Base-by-base conservation (phyloP, 2,888 invertebrate species). In the Cheilosia variabilis region DNA sequence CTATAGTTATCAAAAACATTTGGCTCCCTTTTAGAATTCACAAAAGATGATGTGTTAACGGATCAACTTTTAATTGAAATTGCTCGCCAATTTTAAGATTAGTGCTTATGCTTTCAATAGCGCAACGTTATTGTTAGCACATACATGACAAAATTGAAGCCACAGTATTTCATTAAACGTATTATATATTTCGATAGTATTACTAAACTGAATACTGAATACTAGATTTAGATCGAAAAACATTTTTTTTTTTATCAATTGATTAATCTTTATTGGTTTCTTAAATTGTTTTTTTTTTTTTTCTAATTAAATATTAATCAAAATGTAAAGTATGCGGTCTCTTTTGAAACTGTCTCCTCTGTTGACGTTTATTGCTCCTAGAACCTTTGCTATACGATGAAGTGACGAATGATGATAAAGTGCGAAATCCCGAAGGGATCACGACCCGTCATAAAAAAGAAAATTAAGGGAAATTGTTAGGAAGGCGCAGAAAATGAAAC, bases 361-460 rank as follows among this genome's bases (percentile, higher is more conserved):
- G 78, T 19, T 71, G 78, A 19, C 57, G 71, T 58, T 78, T 78
- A 71, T 65, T 71, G 55, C 41, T 78, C 41, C 78, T 78, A 78
- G 57, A 63, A 55, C 37, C 78, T 71, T 71, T 71, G 53, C 78
- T 78, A 78, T 43, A 78, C 63, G 50, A 63, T 71, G 71, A 63
- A 69, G 69, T 78, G 63, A 71, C 31, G 37, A 71, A 71, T 58
- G 78, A 52, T 78, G 78, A 71, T n/a, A 71, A 31, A 78, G 65
- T 71, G 60, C 55, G 58, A 71, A 69, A 71, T 71, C 63, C 63
- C 62, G 63, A 78, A 71, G 55, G 50, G 78, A 71, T 57, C 62
- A 71, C 50, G 71, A 78, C 62, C 69, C 69, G 52, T 31, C 78
- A 78, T 78, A 78, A 41, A 78, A 77, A 71, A 78, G 78, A 78